Conservation (phyloP, 2,797 vertebrate species). For the Danio choprae region DNA sequence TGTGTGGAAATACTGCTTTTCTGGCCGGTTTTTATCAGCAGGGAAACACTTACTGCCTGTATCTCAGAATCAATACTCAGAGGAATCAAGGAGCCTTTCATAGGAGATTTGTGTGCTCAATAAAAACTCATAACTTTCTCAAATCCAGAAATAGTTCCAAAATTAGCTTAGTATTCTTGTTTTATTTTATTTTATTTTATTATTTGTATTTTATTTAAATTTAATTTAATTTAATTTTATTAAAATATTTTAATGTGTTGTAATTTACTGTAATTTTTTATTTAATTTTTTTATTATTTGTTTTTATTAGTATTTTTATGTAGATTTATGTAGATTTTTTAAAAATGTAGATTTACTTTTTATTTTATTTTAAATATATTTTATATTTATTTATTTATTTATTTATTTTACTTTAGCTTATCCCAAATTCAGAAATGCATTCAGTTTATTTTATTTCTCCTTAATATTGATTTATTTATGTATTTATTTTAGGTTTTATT, state of each 20-base stretch:
- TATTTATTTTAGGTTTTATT: too few relatives aligned
- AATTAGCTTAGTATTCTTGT: background rate
- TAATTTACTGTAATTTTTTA: too few relatives aligned
- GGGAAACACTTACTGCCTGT: slow-evolving; percentile 16
- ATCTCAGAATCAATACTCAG: slow-evolving; percentile 30
- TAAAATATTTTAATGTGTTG: too few relatives aligned
- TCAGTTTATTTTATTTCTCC: too few relatives aligned
- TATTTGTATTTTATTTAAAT: background rate
- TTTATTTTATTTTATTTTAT: background rate
- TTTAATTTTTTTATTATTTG: too few relatives aligned
- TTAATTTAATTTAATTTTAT: too few relatives aligned
- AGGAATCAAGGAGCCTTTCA: background rate
- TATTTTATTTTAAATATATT: background rate
- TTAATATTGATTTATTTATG: too few relatives aligned
- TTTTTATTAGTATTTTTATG: too few relatives aligned
- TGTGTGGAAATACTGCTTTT: background rate
- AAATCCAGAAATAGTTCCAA: background rate
- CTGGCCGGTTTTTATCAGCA: slow-evolving; percentile 1
- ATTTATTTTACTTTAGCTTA: background rate
- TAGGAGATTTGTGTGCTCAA: slow-evolving; percentile 11
- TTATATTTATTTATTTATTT: background rate
- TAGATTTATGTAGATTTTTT: too few relatives aligned
- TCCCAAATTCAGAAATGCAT: background rate
- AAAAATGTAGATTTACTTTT: too few relatives aligned
- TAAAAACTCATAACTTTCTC: slow-evolving; percentile 1